Evolutionary conservation across 2,797 vertebrate species (phyloP), one percentile per base, ranked within the genome.

Genomic region (Sebastolobus altivelis): DNA sequence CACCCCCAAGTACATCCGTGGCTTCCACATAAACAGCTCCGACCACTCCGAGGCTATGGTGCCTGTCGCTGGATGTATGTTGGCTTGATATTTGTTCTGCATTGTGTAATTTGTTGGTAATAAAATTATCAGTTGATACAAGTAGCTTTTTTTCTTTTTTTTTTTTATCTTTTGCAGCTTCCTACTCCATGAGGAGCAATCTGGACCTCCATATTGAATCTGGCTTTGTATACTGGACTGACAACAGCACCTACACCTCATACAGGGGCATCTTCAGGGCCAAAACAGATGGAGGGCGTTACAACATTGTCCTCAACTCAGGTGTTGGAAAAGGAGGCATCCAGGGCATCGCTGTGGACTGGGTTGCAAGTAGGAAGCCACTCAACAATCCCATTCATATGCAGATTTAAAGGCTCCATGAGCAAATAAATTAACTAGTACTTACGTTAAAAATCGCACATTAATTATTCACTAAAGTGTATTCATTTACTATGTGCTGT

Each of bases 341-440:
- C 66, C 96, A 95, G 58, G 98, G 97, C 37, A 93, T 99, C 62
- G 97, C 98, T 66, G 82, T 99, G 76, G 98, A 99, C 83, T 99
- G 98, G 98, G 83, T 98, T 83, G 96, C 98, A 94, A 97, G 98
- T 99, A 87, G 22, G 33, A 73, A 58, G 6, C 35, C n/a, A n/a
- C 12, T 33, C 11, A 38, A 9, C 8, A 14, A 25, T 67, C 25
- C 13, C 16, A 56, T 60, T 43, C 9, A 38, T 40, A 61, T 3
- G 5, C 29, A 60, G 29, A 60, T 37, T 25, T 63, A 63, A 11
- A 35, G 27, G 13, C 22, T 38, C 11, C 16, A 58, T 2, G 2
- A 43, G 16, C 5, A 25, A 25, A 55, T 4, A 67, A 22, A 22
- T 60, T 6, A 65, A n/a, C 20, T 16, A 37, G 11, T 37, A 37